These are phyloP conservation scores for Pan paniscus DNA, from an alignment of 2,113 vertebrate genomes.

Conservation along the genomic window DNA sequence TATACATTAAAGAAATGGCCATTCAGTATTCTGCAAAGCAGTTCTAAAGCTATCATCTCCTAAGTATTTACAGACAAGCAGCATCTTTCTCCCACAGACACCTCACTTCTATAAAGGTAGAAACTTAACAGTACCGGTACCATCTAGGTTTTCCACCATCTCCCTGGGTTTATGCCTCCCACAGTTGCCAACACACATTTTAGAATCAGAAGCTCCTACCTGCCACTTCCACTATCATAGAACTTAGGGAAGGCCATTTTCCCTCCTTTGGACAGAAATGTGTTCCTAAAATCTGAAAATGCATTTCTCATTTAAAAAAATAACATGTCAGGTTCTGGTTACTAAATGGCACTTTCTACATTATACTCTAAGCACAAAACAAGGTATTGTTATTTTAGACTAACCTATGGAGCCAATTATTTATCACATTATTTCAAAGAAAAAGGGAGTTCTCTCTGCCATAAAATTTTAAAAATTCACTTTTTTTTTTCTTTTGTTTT, in stretches of 20 bases:
- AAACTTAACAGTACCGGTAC: background rate
- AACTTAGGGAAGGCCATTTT: background rate
- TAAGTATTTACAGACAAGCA: background rate
- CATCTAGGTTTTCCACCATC: background rate
- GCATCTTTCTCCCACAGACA: background rate
- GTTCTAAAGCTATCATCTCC: background rate
- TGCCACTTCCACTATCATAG: too few relatives aligned
- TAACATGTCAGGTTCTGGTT: background rate
- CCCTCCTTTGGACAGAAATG: background rate
- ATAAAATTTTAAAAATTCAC: background rate
- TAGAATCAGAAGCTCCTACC: background rate
- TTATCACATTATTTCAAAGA: background rate
- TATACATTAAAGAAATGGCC: background rate
- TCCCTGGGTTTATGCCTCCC: background rate
- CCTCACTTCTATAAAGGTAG: background rate
- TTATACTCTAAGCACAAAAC: background rate
- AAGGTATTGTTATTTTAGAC: background rate
- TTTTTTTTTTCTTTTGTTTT: background rate
- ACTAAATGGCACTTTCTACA: background rate
- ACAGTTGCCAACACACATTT: background rate
- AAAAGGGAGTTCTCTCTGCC: background rate
- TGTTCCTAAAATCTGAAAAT: background rate
- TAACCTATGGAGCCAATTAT: background rate
- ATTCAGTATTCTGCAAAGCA: background rate
- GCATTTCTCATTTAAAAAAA: background rate